phyloP scores from a whole-genome alignment of 2,888 invertebrate species.

The Hyppa rectilinea region DNA sequence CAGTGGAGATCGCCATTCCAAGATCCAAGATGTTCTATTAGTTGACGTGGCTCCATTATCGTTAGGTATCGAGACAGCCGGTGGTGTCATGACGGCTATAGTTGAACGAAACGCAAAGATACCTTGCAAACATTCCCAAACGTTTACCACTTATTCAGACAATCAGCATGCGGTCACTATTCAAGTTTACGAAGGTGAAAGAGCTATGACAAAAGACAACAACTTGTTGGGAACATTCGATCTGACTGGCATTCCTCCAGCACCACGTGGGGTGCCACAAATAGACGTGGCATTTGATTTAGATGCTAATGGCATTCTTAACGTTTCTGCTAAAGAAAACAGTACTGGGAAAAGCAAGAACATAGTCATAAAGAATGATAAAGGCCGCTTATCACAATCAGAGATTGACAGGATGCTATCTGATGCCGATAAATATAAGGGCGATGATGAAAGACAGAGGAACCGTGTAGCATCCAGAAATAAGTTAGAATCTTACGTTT shows the following conservation, averaged over 20 bases:
- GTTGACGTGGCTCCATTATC: slow-evolving; percentile 92
- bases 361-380: slow-evolving; percentile 95
- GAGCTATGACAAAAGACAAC: slow-evolving; percentile 95
- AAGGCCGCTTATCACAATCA: slow-evolving; percentile 94
- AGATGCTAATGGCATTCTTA: slow-evolving; percentile 95
- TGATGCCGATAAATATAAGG: slow-evolving; percentile 93
- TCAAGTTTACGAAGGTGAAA: slow-evolving; percentile 94
- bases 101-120: slow-evolving; percentile 93
- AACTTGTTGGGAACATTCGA: slow-evolving; percentile 92
- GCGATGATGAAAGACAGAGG: slow-evolving; percentile 92
- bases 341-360: slow-evolving; percentile 93
- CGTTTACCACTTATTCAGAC: slow-evolving; percentile 95
- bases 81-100: slow-evolving; percentile 94
- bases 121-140: slow-evolving; percentile 93
- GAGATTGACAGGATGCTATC: slow-evolving; percentile 96
- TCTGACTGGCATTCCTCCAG: slow-evolving; percentile 92
- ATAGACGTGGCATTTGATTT: slow-evolving; percentile 94
- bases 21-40: slow-evolving; percentile 92
- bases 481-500: slow-evolving; percentile 93
- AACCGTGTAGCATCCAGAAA: slow-evolving; percentile 93
- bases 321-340: slow-evolving; percentile 94
- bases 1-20: slow-evolving; percentile 93
- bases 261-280: slow-evolving; percentile 92
- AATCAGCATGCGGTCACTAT: slow-evolving; percentile 94
- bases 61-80: slow-evolving; percentile 94